phyloP scores from a whole-genome alignment of 2,797 vertebrate genomes.

The Graptemys geographica region DNA sequence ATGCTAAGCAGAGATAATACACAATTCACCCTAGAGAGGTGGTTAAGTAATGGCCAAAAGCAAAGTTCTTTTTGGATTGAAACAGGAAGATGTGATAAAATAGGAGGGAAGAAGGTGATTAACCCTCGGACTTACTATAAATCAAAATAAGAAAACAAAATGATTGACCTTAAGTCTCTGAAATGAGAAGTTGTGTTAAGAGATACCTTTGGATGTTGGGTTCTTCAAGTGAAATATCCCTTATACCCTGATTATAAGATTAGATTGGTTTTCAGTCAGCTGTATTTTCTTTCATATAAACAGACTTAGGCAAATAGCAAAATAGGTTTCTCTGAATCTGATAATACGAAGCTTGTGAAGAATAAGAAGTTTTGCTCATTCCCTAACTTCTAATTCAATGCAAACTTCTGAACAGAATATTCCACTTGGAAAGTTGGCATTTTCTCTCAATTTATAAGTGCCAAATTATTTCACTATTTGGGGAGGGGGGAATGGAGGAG shows the following conservation, averaged over 20 bases:
- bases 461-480: background rate
- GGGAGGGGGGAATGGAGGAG: background rate
- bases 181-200: background rate
- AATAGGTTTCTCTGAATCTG: background rate
- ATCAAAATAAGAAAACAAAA: conserved; percentile 7
- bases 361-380: background rate
- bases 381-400: background rate
- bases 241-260: background rate
- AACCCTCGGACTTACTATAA: background rate
- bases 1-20: background rate
- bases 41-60: background rate
- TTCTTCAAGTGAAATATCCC: background rate
- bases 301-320: background rate
- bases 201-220: background rate
- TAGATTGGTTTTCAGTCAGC: background rate
- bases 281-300: background rate
- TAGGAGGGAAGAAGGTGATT: background rate
- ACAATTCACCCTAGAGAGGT: background rate
- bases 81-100: background rate
- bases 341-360: background rate
- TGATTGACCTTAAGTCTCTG: background rate
- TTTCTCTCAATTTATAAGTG: background rate
- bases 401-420: background rate
- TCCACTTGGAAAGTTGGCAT: conserved; percentile 5
- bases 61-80: background rate